A percentile compares a stretch with the other conserved stretches of the same genome.
These are phyloP conservation scores for Synergus umbraculus DNA, from an alignment of 2,888 invertebrate genomes.

Conservation along the genomic window DNA sequence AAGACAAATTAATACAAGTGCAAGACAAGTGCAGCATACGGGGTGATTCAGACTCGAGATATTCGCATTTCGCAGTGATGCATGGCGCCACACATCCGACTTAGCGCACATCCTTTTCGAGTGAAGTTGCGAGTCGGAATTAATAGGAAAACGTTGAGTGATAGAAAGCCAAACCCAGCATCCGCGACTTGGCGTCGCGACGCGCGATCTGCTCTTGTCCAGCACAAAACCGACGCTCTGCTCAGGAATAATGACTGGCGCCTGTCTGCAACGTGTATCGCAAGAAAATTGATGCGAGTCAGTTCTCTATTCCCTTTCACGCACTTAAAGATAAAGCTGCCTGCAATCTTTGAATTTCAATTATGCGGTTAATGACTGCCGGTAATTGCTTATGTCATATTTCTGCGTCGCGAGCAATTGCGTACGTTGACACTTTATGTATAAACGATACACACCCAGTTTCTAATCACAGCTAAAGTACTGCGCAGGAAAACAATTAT, in stretches of 20 bases:
- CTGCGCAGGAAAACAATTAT: background rate
- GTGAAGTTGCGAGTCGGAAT: constrained; percentile 31
- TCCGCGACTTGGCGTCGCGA: no score
- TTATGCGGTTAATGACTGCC: constrained; percentile 9
- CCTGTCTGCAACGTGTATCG: constrained; percentile 6
- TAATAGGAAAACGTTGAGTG: no score
- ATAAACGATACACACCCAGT: constrained; percentile 8
- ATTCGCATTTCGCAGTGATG: constrained; percentile 64
- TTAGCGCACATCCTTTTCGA: constrained; percentile 66
- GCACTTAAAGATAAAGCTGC: background rate
- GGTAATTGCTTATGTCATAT: constrained; percentile 27
- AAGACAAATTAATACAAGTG: no score
- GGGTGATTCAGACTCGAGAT: constrained; percentile 71
- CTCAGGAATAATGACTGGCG: constrained; percentile 2
- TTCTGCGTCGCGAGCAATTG: constrained; percentile 9
- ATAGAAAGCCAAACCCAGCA: no score
- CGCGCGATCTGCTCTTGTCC: no score
- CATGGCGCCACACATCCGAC: constrained; percentile 71
- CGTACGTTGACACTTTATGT: constrained; percentile 3
- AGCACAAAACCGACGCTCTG: background rate
- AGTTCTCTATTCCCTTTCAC: constrained; percentile 13
- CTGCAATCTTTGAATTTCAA: constrained; percentile 21
- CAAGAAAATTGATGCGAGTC: constrained; percentile 17
- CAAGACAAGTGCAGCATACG: constrained; percentile 24
- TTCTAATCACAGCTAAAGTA: background rate